These are phyloP conservation scores for Operophtera brumata DNA, from an alignment of 2,888 invertebrate species.

Conservation along the genomic window DNA sequence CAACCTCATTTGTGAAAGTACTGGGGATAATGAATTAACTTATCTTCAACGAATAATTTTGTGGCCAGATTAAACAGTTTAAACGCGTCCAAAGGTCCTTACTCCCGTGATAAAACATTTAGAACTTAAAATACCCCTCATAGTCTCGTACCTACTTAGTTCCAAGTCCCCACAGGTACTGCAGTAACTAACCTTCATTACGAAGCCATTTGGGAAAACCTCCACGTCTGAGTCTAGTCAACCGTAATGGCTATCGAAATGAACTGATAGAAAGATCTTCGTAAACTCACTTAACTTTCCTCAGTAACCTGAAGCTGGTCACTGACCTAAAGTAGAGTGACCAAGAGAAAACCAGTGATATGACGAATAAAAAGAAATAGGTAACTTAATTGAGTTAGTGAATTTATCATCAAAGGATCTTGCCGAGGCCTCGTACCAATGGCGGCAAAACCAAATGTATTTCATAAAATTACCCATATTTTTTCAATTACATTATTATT, in stretches of 20 bases:
- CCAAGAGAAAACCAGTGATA: too few relatives aligned
- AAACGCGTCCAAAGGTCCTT: background rate
- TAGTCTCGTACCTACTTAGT: background rate
- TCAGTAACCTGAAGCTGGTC: background rate
- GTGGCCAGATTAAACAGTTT: background rate
- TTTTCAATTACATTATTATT: too few relatives aligned
- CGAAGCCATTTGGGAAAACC: constrained; percentile 22
- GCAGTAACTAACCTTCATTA: constrained; percentile 14
- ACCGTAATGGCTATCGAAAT: constrained; percentile 24
- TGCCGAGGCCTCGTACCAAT: too few relatives aligned
- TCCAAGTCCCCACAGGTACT: constrained; percentile 7
- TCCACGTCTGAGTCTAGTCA: constrained; percentile 22
- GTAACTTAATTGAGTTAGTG: too few relatives aligned
- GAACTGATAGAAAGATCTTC: constrained; percentile 17
- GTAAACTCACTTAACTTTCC: constrained; percentile 9
- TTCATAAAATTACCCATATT: too few relatives aligned
- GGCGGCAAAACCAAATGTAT: too few relatives aligned
- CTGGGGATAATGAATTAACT: too few relatives aligned
- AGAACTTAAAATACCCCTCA: background rate
- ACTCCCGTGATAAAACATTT: background rate
- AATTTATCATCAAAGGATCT: too few relatives aligned
- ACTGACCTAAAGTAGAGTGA: too few relatives aligned
- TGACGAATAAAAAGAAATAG: too few relatives aligned
- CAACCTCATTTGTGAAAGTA: background rate
- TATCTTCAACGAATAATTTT: too few relatives aligned